These are phyloP conservation scores for Enteromius thamalakanensis DNA, from an alignment of 2,797 vertebrate genomes.

Conservation along the genomic window DNA sequence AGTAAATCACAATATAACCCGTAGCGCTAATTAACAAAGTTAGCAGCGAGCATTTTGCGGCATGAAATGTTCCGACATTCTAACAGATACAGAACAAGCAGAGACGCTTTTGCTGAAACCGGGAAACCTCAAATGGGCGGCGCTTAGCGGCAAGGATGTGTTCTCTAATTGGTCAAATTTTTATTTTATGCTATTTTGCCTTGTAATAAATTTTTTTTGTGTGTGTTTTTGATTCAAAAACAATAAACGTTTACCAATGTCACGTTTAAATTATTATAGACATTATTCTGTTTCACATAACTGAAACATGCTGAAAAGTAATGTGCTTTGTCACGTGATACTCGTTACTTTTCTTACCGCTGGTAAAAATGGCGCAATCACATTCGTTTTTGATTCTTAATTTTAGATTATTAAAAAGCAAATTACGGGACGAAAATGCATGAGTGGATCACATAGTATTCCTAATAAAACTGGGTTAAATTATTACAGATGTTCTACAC, in stretches of 20 bases:
- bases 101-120: not conserved
- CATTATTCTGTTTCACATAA: not conserved
- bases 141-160: not conserved
- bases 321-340: slow-evolving; percentile 6
- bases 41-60: not conserved
- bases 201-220: not conserved
- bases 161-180: not conserved
- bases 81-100: not conserved
- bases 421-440: no score
- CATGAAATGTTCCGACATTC: not conserved
- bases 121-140: not conserved
- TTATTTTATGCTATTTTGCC: not conserved
- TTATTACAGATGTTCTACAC: not conserved
- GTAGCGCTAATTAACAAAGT: not conserved
- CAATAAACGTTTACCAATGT: not conserved
- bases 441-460: no score
- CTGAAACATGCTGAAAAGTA: not conserved
- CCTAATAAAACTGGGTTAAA: no score
- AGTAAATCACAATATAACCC: not conserved
- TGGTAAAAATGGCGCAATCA: not conserved
- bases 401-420: not conserved
- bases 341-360: not conserved
- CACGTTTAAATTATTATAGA: not conserved
- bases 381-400: not conserved
- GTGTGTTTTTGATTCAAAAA: not conserved